phyloP scores from a whole-genome alignment of 2,888 invertebrate genomes.

The Tineola bisselliella region DNA sequence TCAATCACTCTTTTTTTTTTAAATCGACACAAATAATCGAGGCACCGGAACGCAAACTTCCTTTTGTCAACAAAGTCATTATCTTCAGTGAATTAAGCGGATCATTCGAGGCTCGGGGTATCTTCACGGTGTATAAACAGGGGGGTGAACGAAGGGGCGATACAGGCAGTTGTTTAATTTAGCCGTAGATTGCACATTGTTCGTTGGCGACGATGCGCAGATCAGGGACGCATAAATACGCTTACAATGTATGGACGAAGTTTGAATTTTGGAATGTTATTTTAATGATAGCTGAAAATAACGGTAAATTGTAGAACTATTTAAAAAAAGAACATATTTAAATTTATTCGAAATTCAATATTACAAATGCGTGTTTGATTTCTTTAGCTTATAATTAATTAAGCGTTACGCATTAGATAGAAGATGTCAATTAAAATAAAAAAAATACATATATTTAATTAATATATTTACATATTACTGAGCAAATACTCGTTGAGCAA shows the following conservation, averaged over 20 bases:
- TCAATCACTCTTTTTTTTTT: constrained; percentile 10
- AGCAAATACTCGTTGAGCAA: too few species aligned
- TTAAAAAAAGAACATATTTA: too few species aligned
- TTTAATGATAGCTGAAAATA: neutral
- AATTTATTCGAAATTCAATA: too few species aligned
- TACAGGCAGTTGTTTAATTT: constrained; percentile 57
- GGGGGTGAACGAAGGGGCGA: constrained; percentile 9
- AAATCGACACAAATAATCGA: neutral
- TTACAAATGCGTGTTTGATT: too few species aligned
- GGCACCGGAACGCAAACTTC: constrained; percentile 6
- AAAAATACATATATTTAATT: too few species aligned
- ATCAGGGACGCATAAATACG: constrained; percentile 12
- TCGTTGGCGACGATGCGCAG: constrained; percentile 27
- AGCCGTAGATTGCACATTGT: constrained; percentile 63
- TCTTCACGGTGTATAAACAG: constrained; percentile 8
- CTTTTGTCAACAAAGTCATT: constrained; percentile 14
- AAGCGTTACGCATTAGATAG: too few species aligned
- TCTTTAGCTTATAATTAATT: too few species aligned
- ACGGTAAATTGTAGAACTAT: too few species aligned
- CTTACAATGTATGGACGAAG: constrained; percentile 4
- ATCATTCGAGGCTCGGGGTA: constrained; percentile 9
- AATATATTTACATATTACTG: too few species aligned
- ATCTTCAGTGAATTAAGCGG: constrained; percentile 12
- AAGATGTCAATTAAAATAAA: too few species aligned
- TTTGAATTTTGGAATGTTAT: neutral